phyloP scores from a whole-genome alignment of 2,797 vertebrate species.

The Poeciliopsis presidionis region DNA sequence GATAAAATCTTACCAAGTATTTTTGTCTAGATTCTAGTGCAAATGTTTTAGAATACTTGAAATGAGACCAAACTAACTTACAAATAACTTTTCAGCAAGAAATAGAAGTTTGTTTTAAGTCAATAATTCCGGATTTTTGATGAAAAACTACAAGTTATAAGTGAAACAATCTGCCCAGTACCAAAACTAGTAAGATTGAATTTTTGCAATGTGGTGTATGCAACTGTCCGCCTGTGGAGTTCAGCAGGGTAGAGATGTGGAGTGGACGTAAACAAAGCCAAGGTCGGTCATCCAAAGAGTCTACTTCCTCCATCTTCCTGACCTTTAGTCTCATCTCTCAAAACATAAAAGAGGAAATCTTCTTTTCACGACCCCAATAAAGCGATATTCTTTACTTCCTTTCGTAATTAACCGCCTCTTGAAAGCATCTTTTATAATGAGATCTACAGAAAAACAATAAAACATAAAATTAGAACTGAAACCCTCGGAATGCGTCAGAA shows the following conservation, averaged over 20 bases:
- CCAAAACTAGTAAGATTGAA: too few species aligned
- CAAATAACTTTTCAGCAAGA: too few species aligned
- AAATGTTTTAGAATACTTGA: too few species aligned
- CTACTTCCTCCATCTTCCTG: conserved; percentile 28
- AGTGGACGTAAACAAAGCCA: conserved; percentile 44
- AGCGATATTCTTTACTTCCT: not conserved
- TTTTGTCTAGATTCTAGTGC: too few species aligned
- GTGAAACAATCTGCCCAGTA: too few species aligned
- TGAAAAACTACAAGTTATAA: too few species aligned
- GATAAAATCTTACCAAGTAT: too few species aligned
- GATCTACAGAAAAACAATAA: not conserved
- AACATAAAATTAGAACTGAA: not conserved
- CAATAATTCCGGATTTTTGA: too few species aligned
- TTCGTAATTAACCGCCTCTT: not conserved
- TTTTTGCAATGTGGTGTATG: not conserved
- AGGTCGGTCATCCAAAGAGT: conserved; percentile 47
- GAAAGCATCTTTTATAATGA: conserved; percentile 3
- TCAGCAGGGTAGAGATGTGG: conserved; percentile 59
- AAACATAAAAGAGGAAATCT: not conserved
- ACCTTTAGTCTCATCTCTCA: conserved; percentile 39
- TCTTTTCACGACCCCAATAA: not conserved
- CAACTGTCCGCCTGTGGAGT: conserved; percentile 63
- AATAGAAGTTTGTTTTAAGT: too few species aligned
- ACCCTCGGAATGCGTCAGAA: not conserved
- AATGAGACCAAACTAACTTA: too few species aligned